phyloP scores from a whole-genome alignment of 2,797 vertebrate genomes.

The Rhynchonycteris naso region DNA sequence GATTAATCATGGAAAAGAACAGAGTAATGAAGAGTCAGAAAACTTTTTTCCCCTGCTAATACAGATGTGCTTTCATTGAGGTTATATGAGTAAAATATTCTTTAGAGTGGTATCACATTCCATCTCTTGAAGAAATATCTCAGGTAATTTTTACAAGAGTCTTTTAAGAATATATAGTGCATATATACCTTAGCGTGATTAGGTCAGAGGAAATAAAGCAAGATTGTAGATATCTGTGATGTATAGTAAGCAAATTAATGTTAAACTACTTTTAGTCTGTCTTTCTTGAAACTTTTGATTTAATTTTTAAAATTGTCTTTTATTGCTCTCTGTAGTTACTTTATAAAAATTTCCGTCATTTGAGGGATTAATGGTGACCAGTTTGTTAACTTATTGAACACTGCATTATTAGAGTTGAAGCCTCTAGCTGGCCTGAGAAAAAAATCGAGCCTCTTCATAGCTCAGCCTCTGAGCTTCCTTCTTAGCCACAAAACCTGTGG shows the following conservation, averaged over 20 bases:
- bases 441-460: constrained; percentile 2
- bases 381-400: background rate
- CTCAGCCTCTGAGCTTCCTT: background rate
- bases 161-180: constrained; percentile 73
- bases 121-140: constrained; percentile 29
- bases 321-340: constrained; percentile 19
- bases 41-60: constrained; percentile 66
- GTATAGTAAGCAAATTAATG: constrained; percentile 76
- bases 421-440: background rate
- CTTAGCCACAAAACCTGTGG: background rate
- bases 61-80: constrained; percentile 39
- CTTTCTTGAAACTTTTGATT: constrained; percentile 75
- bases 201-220: constrained; percentile 84
- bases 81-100: constrained; percentile 55
- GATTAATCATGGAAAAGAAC: constrained; percentile 60
- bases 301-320: constrained; percentile 42
- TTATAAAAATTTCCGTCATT: constrained; percentile 34
- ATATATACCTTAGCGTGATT: constrained; percentile 81
- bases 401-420: background rate
- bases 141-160: constrained; percentile 79
- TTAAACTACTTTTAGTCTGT: constrained; percentile 68
- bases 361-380: background rate
- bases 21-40: constrained; percentile 38
- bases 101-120: constrained; percentile 28
- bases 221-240: constrained; percentile 80